Percentiles rank a stretch among this genome's conserved stretches.
Evolutionary conservation across 1,140 invertebrate species (phyloP).

Genomic region (Cydia splendana): DNA sequence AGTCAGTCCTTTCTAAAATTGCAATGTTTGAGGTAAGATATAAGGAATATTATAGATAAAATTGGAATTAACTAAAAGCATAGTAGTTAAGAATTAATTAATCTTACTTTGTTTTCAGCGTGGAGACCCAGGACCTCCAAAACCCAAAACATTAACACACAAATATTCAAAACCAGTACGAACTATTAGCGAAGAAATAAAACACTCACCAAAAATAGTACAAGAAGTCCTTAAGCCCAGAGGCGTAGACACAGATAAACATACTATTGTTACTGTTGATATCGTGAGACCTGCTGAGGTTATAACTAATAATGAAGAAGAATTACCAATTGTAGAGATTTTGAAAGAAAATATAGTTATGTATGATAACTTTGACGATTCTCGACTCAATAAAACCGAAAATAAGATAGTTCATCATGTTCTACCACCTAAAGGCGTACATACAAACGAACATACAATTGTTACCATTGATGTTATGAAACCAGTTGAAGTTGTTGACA

Average conservation of each 20-base stretch:
- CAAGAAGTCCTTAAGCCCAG: constrained; percentile 44
- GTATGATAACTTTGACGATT: neutral
- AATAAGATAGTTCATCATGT: neutral
- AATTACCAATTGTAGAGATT: neutral
- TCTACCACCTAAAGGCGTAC: neutral
- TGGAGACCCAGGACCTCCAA: neutral
- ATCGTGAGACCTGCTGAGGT: neutral
- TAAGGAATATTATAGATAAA: too few species aligned
- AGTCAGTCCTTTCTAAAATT: constrained; percentile 61
- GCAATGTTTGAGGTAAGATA: constrained; percentile 68
- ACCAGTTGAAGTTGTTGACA: neutral
- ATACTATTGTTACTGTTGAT: neutral
- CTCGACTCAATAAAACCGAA: neutral
- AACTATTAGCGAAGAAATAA: constrained; percentile 31
- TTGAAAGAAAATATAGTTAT: constrained; percentile 1
- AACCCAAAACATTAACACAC: neutral
- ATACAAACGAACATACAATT: neutral
- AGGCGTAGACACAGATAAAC: neutral
- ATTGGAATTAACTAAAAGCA: too few species aligned
- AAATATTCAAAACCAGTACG: constrained; percentile 32
- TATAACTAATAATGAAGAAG: neutral
- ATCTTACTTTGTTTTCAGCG: constrained; percentile 4
- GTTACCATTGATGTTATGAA: neutral
- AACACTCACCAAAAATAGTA: constrained; percentile 40
- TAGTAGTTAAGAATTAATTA: neutral